These are phyloP conservation scores for Drosophila affinis DNA, from an alignment of 2,888 invertebrate genomes.

Conservation along the genomic window DNA sequence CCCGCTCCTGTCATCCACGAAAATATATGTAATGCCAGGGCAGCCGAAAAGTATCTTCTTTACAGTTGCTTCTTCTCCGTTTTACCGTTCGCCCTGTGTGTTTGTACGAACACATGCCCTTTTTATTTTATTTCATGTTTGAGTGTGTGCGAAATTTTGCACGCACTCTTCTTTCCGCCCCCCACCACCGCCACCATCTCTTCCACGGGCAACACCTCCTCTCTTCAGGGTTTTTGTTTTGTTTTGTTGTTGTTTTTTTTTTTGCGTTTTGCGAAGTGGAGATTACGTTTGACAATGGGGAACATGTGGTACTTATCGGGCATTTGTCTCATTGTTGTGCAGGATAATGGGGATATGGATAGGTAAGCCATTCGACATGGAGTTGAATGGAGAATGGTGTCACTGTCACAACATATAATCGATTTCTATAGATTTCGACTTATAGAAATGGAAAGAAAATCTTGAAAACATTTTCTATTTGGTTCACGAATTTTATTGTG, in stretches of 20 bases:
- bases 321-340: conserved; percentile 23
- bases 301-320: conserved; percentile 40
- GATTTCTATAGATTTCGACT: conserved; percentile 15
- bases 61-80: conserved; percentile 40
- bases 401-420: conserved; percentile 42
- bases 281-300: conserved; percentile 50
- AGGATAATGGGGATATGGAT: conserved; percentile 25
- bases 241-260: conserved; percentile 13
- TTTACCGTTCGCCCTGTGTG: conserved; percentile 30
- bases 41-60: conserved; percentile 70
- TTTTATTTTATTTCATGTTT: conserved; percentile 34
- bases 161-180: conserved; percentile 20
- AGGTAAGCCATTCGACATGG: conserved; percentile 45
- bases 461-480: neutral
- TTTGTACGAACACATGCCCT: conserved; percentile 60
- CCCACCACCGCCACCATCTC: neutral
- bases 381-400: conserved; percentile 46
- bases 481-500: neutral
- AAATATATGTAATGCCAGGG: conserved; percentile 44
- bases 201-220: neutral
- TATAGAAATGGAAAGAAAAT: neutral
- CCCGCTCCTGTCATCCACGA: neutral
- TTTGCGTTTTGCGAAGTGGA: conserved; percentile 19
- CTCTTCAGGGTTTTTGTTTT: neutral
- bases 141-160: conserved; percentile 44